Base-by-base conservation (phyloP, 1,140 invertebrate genomes). In the Drosophila bocqueti region DNA sequence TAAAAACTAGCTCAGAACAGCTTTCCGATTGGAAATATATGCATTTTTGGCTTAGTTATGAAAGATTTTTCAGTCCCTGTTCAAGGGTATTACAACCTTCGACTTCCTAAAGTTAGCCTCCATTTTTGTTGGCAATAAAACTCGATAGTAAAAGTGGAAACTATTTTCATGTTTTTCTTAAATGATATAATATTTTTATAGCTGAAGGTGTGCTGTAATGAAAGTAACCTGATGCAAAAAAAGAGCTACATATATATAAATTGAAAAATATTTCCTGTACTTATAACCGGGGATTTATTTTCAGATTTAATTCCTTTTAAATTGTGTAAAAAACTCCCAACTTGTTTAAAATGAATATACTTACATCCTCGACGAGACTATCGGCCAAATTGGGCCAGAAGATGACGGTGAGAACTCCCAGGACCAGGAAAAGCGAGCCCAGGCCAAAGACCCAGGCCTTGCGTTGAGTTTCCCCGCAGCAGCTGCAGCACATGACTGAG, bases 361-460 rank as follows among this genome's bases (percentile, higher is more conserved):
- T 91, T 38, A 93, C 92, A 69, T 85, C 77, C 46, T 80, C 68
- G 8, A 92, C 76, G 0, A 93, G 67, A 18, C 60, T 68, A 15
- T 86, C 74, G 0, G 90, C 72, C 42, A 89, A 58, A 4, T 50
- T 24, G 11, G 91, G 87, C 92, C 92, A 93, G 31, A 92, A 67
- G 40, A 87, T 55, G 3, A 91, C 74, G 2, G 76, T 16, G 1
- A 87, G 60, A 16, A 87, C 57, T 21, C 91, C 92, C 21, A 92
- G 54, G 2, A 80, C 31, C 9, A 69, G 8, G 16, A 91, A 83
- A 0, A 93, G 38, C 6, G 81, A 76, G 1, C 92, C 92, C 26
- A 76, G 65, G 49, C 92, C 92, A 76, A 91, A 93, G 55, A 93
- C 91, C 92, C 92, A 93, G 50, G 60, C 69, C 46, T 93, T 93